Base-by-base conservation (phyloP, 1,140 invertebrate genomes). In the Drosophila takahashii region DNA sequence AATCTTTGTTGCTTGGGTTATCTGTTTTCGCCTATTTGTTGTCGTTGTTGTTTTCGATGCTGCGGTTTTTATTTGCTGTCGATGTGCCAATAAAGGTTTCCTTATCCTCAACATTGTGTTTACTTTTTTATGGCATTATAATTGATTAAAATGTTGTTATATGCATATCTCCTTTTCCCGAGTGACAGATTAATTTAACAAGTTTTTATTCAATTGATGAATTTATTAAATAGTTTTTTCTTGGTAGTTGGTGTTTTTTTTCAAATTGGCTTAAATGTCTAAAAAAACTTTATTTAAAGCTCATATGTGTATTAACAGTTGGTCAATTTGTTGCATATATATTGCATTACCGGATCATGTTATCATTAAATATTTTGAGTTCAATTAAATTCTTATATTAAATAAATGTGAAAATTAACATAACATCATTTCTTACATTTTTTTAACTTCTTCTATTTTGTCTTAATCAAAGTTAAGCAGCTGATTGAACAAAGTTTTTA, bases 81-180 rank as follows among this genome's bases (percentile, higher is more conserved):
- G 39, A 75, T 70, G 52, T 59, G 59, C 77, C 62, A 76, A 76
- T 76, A 66, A 64, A 54, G 62, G 56, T 77, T 75, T 77, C 62
- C 62, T 64, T 54, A 57, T 64, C 53, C 60, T 70, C 70, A 53
- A 44, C 73, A 77, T 58, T 61, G 52, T 67, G 41, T 74, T 60
- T 39, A 41, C 47, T 29, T 37, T 50, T 54, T 64, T 58, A 32
- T 47, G 65, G 45, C 16, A 44, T 51, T 52, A 57, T 52, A 75
- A 66, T 66, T 75, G 60, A 58, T 75, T 52, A 37, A 74, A 75
- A 54, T 37, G 64, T 42, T 56, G 54, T 56, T 69, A 56, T 74
- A 41, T 64, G 37, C 16, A 64, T 56, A 64, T 74, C 69, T 15
- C 6, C 36, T 42, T 39, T 64, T n/a, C 34, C 45, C 51, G 26